Evolutionary conservation across 23 tunicate species (phyloP).

Genomic region (Corella eumyota): DNA sequence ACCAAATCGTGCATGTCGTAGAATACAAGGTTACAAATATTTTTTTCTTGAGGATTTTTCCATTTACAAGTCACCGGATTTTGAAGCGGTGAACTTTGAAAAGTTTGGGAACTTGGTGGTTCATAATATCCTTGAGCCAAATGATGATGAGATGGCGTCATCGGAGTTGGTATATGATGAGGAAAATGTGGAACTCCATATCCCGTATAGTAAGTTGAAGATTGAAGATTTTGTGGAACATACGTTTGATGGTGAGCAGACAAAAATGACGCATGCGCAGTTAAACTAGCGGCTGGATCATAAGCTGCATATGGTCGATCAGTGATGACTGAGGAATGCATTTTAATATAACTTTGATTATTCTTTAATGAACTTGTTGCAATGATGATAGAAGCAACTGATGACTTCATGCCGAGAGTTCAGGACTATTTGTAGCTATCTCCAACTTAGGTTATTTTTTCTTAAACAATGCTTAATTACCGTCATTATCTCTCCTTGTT

Average conservation of each 20-base stretch:
- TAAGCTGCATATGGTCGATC: slow-evolving; percentile 24
- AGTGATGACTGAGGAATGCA: not conserved
- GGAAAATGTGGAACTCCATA: slow-evolving; percentile 17
- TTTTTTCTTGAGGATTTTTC: slow-evolving; percentile 14
- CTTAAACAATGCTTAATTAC: slow-evolving; percentile 6
- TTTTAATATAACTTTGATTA: not conserved
- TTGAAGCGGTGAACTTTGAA: not conserved
- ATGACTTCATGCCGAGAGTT: slow-evolving; percentile 11
- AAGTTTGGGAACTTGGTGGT: not conserved
- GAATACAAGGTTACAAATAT: slow-evolving; percentile 30
- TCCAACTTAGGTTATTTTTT: slow-evolving; percentile 1
- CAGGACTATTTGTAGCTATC: slow-evolving; percentile 4
- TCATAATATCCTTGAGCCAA: not conserved
- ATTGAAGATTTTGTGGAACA: not conserved
- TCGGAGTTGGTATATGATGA: not conserved
- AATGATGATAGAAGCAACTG: slow-evolving; percentile 2
- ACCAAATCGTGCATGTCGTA: slow-evolving; percentile 42
- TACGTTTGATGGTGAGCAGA: slow-evolving; percentile 4
- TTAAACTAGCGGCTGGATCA: slow-evolving; percentile 15
- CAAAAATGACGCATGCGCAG: slow-evolving; percentile 1
- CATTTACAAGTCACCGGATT: slow-evolving; percentile 38
- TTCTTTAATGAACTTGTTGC: not conserved
- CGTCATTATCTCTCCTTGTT: not conserved
- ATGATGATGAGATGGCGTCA: not conserved
- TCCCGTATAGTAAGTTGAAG: slow-evolving; percentile 7